A percentile compares a stretch with the other conserved stretches of the same genome.
Evolutionary conservation across 2,888 invertebrate species (phyloP).

Genomic region (Timema cristinae): DNA sequence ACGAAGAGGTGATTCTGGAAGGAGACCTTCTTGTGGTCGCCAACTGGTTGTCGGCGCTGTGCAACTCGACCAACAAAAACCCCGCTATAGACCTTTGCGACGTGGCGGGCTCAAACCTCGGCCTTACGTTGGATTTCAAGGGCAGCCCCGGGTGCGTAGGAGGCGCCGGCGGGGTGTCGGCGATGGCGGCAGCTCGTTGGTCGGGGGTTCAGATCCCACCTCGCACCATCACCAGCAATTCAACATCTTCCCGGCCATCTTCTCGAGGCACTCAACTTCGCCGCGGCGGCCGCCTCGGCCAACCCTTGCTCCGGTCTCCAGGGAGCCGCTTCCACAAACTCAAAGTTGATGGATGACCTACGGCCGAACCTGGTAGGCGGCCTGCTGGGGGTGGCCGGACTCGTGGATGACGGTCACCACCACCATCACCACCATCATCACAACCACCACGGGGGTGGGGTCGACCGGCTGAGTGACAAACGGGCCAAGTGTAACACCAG

Average conservation of each 20-base stretch:
- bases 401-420: constrained; percentile 72
- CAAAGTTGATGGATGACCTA: constrained; percentile 69
- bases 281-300: constrained; percentile 49
- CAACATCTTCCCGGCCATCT: constrained; percentile 88
- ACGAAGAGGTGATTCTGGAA: too few species aligned
- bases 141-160: constrained; percentile 40
- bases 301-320: constrained; percentile 23
- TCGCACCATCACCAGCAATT: constrained; percentile 68
- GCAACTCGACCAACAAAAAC: too few species aligned
- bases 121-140: constrained; percentile 25
- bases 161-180: constrained; percentile 47
- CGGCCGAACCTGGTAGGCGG: constrained; percentile 78
- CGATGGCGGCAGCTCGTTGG: constrained; percentile 31
- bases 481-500: constrained; percentile 40
- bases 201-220: constrained; percentile 47
- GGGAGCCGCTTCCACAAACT: constrained; percentile 24
- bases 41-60: too few species aligned
- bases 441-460: constrained; percentile 26
- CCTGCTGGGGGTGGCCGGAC: constrained; percentile 70
- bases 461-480: constrained; percentile 24
- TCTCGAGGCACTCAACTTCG: constrained; percentile 82
- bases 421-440: constrained; percentile 46
- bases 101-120: too few species aligned
- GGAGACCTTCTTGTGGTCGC: too few species aligned
- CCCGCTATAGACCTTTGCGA: neutral